Evolutionary conservation across 2,113 vertebrate species (phyloP).

Genomic region (Ploceus nigricollis): DNA sequence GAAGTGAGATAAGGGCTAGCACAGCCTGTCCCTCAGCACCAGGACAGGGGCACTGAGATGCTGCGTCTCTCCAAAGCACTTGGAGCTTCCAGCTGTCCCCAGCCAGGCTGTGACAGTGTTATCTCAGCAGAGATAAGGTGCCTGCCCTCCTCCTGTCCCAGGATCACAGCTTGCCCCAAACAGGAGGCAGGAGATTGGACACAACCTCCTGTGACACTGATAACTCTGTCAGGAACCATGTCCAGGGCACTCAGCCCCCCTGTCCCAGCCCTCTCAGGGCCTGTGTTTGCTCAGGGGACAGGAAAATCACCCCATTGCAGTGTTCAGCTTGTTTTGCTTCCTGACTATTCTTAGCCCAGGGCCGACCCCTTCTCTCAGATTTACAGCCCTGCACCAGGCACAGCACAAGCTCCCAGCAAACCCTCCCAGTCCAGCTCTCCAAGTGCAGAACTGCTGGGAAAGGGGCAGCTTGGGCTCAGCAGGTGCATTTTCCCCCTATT

Average conservation of each 20-base stretch:
- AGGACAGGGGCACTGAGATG: neutral
- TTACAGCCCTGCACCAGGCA: neutral
- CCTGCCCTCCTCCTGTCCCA: neutral
- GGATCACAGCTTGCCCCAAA: neutral
- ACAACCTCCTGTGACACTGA: neutral
- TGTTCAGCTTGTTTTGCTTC: neutral
- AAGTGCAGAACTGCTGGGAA: neutral
- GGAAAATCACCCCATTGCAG: neutral
- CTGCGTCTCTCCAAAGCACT: neutral
- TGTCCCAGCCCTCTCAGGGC: neutral
- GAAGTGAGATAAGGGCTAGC: neutral
- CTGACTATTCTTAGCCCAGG: neutral
- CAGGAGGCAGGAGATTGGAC: constrained; percentile 8
- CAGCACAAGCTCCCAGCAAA: neutral
- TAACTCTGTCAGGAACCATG: neutral
- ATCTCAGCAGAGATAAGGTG: constrained; percentile 22
- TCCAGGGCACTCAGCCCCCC: neutral
- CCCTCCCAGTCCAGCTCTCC: neutral
- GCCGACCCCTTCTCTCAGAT: neutral
- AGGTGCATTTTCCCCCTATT: neutral
- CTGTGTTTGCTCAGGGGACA: neutral
- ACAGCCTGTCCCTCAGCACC: neutral
- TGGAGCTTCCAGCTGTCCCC: neutral
- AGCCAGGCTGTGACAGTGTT: neutral
- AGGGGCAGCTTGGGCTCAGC: neutral